Evolutionary conservation across 2,797 vertebrate species (phyloP).

Genomic region (Dipus sagitta): DNA sequence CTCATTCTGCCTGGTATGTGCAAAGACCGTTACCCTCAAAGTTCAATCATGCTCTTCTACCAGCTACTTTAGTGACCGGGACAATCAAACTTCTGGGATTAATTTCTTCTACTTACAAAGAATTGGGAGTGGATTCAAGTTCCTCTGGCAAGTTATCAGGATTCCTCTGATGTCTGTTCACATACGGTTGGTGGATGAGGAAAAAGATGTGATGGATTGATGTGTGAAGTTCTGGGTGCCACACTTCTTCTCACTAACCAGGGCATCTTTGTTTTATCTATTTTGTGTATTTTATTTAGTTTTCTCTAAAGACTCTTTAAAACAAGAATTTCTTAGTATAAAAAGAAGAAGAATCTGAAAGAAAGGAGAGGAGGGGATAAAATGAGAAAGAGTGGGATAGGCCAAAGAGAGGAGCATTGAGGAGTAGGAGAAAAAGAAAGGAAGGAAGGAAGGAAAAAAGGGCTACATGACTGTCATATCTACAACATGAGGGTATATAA

Average conservation of each 20-base stretch:
- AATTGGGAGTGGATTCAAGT: neutral
- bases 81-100: neutral
- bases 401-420: too few relatives aligned
- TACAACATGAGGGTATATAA: neutral
- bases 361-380: too few relatives aligned
- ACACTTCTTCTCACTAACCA: neutral
- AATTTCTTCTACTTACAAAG: neutral
- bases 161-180: neutral
- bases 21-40: neutral
- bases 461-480: neutral
- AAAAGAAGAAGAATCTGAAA: neutral
- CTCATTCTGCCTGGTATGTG: neutral
- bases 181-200: neutral
- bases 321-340: neutral
- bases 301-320: neutral
- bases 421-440: neutral
- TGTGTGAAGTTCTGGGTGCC: neutral
- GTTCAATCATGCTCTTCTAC: neutral
- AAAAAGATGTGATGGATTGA: neutral
- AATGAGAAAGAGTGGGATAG: too few relatives aligned
- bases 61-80: neutral
- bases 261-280: neutral
- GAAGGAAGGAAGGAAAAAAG: neutral
- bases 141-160: neutral
- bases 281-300: neutral